Base-by-base conservation (phyloP, 1,140 invertebrate species). In the Halictus rubicundus region DNA sequence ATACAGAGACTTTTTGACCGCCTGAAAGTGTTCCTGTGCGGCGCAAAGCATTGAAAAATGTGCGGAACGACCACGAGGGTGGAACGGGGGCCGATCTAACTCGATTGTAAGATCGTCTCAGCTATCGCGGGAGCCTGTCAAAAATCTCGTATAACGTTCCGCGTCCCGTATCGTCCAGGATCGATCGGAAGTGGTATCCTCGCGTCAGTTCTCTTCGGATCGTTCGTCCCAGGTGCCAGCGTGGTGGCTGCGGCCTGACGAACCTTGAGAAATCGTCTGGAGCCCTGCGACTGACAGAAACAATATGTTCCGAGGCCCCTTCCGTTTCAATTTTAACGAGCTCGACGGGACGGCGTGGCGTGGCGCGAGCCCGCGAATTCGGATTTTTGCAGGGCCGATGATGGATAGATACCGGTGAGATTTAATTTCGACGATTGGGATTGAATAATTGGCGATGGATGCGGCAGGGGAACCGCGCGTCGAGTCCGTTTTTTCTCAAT, bases 251-350 rank as follows among this genome's bases (percentile, higher is more conserved):
- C 42, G 64, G 76, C 68, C 54, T 78, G 76, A 78, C 69, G 76
- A 78, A 78, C 68, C 69, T 72, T 78, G 76, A 78, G 76, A 72
- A 78, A 78, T 78, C 69, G 76, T 32, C 49, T 65, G 60, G 4
- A 57, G 69, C 46, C 37, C 25, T 0, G 16, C 76, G 76, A 64
- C 64, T 78, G 76, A 78, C 76, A 78, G 76, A 78, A 78, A 78
- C 76, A 78, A 78, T 78, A 78, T 78, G 76, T 78, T 72, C 64
- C 76, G 37, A 32, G 2, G 60, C 46, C 69, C 60, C 76, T 78
- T 78, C 69, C 76, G 76, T 78, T 78, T 78, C 76, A 57, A 63
- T 78, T 78, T 78, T 78, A 78, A 78, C 76, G 49, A 78, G 76
- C 76, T 54, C 76, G 49, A 42, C 69, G 76, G 76, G 68, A 78